Evolutionary conservation across 2,888 invertebrate genomes (phyloP), one percentile per base, ranked within the genome.

Genomic region (Xylota sylvarum): DNA sequence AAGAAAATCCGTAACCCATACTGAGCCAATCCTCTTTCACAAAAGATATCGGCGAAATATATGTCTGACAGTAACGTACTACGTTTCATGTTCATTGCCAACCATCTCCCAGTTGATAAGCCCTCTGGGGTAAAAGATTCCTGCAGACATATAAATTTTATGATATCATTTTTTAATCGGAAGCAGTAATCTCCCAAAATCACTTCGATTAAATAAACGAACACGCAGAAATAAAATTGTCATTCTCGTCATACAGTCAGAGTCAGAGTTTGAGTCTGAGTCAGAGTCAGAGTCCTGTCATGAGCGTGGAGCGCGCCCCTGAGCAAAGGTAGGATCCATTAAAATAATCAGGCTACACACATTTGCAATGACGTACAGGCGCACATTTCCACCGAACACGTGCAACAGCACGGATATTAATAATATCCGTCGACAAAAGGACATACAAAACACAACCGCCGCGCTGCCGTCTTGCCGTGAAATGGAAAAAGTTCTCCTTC

Each of bases 141-240:
- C 17, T 40, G 9, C 43, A 17, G 48, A 7, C 52, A 52, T 50
- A 56, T 10, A n/a, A n/a, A 27, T 58, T 77, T 67, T 60, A 67
- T 40, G 65, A 67, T 70, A 67, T 67, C 67, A 58, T 40, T 67
- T 77, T 67, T 77, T 67, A 77, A 77, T 77, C 77, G 77, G 58
- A 37, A 58, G 40, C 58, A 14, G 48, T 67, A 67, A 77, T 77
- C 67, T 27, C 14, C 37, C 14, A 50, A 67, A 67, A 67, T 65
- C 48, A 58, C 56, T 48, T 48, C 55, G 35, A 43, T 60, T 60
- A 73, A 73, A 60, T 50, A 58, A 72, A 72, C 17, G 32, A 32
- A 27, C 50, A 65, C 27, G 46, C 30, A 67, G 23, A 52, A 30
- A 32, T 23, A 55, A 56, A 56, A 14, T 35, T 56, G 35, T 56